phyloP scores from a whole-genome alignment of 2,888 invertebrate species.

The Melipona bicolor region DNA sequence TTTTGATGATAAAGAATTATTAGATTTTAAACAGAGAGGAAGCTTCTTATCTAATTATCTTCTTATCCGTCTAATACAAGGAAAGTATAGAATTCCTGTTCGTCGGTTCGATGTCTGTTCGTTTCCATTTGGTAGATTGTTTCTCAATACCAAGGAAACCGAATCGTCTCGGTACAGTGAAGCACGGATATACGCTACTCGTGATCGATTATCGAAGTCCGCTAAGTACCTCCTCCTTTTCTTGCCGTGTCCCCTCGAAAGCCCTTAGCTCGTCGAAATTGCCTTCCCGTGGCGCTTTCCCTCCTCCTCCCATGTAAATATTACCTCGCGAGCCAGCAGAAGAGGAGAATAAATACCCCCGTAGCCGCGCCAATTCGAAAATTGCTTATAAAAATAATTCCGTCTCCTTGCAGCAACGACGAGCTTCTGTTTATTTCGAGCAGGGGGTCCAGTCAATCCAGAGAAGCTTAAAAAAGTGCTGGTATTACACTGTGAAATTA shows the following conservation, averaged over 20 bases:
- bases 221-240: constrained; percentile 61
- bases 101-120: neutral
- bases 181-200: constrained; percentile 36
- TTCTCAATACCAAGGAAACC: constrained; percentile 6
- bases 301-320: constrained; percentile 39
- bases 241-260: constrained; percentile 51
- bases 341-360: constrained; percentile 35
- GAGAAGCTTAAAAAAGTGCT: no score
- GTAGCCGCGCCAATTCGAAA: constrained; percentile 20
- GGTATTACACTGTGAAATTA: no score
- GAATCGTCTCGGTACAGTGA: constrained; percentile 15
- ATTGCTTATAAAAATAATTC: constrained; percentile 31
- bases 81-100: neutral
- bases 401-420: no score
- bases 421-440: neutral
- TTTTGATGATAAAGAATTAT: no score
- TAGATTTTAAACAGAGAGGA: neutral
- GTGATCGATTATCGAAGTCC: constrained; percentile 72
- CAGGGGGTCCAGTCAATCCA: no score
- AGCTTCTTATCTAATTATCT: neutral
- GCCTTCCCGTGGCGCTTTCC: constrained; percentile 19
- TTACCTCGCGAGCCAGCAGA: constrained; percentile 22
- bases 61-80: neutral
- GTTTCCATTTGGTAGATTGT: constrained; percentile 14
- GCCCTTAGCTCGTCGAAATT: constrained; percentile 46